These are phyloP conservation scores for Buphagus erythrorhynchus DNA, from an alignment of 2,797 vertebrate genomes.

Conservation along the genomic window DNA sequence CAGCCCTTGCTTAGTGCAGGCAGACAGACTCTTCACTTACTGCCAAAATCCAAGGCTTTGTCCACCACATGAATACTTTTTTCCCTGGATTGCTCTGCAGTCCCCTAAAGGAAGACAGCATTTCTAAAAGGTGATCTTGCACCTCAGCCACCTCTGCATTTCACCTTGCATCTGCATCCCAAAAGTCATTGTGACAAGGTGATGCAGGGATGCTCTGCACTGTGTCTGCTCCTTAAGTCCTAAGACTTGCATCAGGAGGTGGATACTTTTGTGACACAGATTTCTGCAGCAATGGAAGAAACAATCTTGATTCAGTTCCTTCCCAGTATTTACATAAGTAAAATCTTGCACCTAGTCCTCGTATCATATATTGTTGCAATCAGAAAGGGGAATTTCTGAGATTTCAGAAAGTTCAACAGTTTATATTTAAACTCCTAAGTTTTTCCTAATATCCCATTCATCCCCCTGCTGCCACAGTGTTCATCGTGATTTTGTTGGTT, in stretches of 20 bases:
- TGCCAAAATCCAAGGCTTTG: background rate
- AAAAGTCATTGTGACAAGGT: background rate
- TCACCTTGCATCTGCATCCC: background rate
- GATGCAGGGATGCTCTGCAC: background rate
- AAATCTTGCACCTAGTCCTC: background rate
- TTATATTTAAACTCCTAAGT: background rate
- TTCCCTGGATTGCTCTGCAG: background rate
- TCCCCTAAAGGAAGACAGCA: background rate
- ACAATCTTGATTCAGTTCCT: background rate
- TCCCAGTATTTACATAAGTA: background rate
- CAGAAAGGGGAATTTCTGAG: background rate
- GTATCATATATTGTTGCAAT: background rate
- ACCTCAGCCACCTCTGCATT: background rate
- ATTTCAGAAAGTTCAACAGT: background rate
- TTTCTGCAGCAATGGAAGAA: background rate
- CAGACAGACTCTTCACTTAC: background rate
- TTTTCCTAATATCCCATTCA: background rate
- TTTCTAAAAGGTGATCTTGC: background rate
- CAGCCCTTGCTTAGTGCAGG: constrained; percentile 6
- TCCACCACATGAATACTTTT: background rate
- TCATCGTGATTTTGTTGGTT: background rate
- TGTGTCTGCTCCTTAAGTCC: background rate
- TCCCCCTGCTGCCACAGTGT: background rate
- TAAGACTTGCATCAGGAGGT: background rate
- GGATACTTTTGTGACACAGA: background rate